phyloP scores from a whole-genome alignment of 2,888 invertebrate species.

The Metacarcinus magister region DNA sequence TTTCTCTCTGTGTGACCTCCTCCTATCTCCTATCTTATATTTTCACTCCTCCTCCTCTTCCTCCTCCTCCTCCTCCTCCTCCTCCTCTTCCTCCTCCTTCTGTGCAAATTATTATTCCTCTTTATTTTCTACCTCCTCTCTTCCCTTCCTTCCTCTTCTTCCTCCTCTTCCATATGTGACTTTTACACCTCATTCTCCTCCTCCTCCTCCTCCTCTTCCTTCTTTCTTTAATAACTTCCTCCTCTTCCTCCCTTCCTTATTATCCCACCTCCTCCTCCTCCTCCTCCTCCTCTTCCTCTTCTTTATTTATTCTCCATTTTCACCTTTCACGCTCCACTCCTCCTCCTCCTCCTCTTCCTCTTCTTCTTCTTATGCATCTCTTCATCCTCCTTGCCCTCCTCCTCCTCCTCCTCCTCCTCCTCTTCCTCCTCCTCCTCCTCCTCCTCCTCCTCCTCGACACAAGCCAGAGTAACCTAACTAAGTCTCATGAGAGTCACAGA shows the following conservation, averaged over 20 bases:
- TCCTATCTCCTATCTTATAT: no score
- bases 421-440: not conserved
- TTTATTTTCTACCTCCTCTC: no score
- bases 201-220: not conserved
- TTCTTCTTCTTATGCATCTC: not conserved
- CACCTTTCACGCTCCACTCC: not conserved
- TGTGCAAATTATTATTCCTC: no score
- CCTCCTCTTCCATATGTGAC: not conserved
- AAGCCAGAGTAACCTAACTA: constrained; percentile 33
- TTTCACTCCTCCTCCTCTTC: no score
- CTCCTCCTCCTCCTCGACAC: constrained; percentile 18
- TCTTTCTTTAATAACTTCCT: not conserved
- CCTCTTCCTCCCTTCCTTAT: not conserved
- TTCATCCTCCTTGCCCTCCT: not conserved
- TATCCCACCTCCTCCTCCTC: not conserved
- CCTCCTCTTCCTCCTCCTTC: no score
- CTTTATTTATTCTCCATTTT: not conserved
- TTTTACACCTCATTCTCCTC: not conserved
- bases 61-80: no score
- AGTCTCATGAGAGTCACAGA: not conserved
- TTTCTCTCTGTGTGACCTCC: no score
- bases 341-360: not conserved
- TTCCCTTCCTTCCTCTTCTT: not conserved
- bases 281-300: constrained; percentile 1
- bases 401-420: not conserved